Evolutionary conservation across 2,797 vertebrate genomes (phyloP).

Genomic region (Morelia viridis): DNA sequence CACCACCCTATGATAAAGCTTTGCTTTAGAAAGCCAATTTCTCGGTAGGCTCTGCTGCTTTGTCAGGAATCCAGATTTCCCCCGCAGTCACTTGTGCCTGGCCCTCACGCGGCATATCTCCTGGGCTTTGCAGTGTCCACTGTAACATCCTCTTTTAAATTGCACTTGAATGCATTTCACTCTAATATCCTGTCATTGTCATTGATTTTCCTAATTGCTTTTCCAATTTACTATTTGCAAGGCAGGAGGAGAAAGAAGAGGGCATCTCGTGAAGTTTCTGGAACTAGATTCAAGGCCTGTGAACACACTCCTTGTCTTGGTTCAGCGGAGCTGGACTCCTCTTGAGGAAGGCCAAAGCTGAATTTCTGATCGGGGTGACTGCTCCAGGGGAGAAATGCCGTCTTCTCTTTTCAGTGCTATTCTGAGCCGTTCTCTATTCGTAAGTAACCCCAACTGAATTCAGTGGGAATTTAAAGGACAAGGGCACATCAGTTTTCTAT

Average conservation of each 20-base stretch:
- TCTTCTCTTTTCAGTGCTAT: no score
- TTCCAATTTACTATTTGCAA: conserved; percentile 42
- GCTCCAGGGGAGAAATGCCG: no score
- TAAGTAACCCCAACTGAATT: no score
- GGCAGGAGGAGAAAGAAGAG: conserved; percentile 35
- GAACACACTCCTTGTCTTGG: not conserved
- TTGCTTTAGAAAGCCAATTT: conserved; percentile 5
- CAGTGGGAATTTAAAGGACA: no score
- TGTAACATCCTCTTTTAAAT: conserved; percentile 38
- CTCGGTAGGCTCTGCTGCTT: conserved; percentile 50
- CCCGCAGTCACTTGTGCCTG: conserved; percentile 46
- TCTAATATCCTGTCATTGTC: conserved; percentile 55
- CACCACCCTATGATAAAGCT: conserved; percentile 32
- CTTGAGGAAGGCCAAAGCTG: not conserved
- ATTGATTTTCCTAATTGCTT: conserved; percentile 46
- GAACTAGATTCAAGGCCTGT: conserved; percentile 28
- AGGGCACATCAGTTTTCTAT: no score
- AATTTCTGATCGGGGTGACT: not conserved
- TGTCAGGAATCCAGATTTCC: conserved; percentile 49
- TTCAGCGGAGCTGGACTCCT: not conserved
- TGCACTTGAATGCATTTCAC: conserved; percentile 50
- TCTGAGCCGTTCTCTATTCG: no score
- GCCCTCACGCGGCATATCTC: conserved; percentile 49
- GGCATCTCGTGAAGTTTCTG: conserved; percentile 49
- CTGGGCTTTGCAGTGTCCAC: conserved; percentile 58